These are phyloP conservation scores for Gambusia affinis DNA, from an alignment of 2,113 vertebrate species.

Conservation along the genomic window DNA sequence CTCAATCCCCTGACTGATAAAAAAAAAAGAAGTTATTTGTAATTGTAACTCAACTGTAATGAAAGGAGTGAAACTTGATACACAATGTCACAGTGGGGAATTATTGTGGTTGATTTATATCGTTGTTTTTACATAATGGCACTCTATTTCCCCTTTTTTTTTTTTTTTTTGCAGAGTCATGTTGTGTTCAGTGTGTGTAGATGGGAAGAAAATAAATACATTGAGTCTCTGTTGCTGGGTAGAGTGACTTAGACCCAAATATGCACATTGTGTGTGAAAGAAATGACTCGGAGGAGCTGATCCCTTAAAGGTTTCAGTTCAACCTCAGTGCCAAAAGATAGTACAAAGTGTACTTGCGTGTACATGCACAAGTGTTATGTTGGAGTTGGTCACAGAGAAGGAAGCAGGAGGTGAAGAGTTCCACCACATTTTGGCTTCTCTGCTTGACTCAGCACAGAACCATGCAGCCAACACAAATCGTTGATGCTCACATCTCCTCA, in stretches of 20 bases:
- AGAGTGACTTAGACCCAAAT: background rate
- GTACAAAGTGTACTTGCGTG: background rate
- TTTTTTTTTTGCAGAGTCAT: background rate
- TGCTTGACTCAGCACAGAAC: conserved; percentile 51
- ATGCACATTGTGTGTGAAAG: conserved; percentile 7
- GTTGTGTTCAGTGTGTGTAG: background rate
- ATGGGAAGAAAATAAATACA: background rate
- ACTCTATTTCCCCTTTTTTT: background rate
- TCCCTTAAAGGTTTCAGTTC: conserved; percentile 45
- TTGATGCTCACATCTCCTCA: conserved; percentile 3
- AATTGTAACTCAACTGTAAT: background rate
- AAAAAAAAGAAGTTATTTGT: background rate
- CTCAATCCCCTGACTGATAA: background rate
- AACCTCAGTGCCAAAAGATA: conserved; percentile 7
- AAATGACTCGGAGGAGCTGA: conserved; percentile 40
- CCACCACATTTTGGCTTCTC: conserved; percentile 25
- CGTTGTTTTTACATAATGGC: background rate
- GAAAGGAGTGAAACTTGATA: background rate
- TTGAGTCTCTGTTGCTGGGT: background rate
- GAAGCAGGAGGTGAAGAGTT: conserved; percentile 44
- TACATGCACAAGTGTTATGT: conserved; percentile 23
- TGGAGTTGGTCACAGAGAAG: background rate
- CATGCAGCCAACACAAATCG: conserved; percentile 25
- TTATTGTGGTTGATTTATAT: background rate
- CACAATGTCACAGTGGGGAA: background rate